Conservation (phyloP, 2,797 vertebrate genomes). For the Alca torda region DNA sequence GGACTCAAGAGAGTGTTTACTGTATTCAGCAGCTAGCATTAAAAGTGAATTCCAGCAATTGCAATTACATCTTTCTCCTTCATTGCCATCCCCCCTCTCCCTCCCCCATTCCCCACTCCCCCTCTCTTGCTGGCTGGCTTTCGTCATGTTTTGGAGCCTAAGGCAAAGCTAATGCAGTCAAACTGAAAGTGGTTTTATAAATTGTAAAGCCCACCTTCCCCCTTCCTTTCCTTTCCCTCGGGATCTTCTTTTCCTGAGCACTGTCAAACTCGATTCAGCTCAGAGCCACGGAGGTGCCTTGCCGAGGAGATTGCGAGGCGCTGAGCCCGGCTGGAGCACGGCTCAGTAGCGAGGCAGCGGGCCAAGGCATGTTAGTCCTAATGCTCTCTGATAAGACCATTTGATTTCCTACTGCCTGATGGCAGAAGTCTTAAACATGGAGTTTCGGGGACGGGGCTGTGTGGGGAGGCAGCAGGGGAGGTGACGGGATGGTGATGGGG, state of each 20-base stretch:
- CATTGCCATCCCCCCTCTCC: neutral
- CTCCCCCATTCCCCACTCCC: neutral
- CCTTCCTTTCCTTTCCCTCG: neutral
- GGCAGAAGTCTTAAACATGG: neutral
- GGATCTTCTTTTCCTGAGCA: slow-evolving; percentile 17
- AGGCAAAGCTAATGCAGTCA: slow-evolving; percentile 67
- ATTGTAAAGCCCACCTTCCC: slow-evolving; percentile 52
- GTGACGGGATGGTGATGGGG: neutral
- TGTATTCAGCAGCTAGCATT: slow-evolving; percentile 55
- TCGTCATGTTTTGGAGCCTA: slow-evolving; percentile 52
- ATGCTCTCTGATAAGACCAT: neutral
- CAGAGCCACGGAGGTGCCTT: neutral
- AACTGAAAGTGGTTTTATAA: slow-evolving; percentile 59
- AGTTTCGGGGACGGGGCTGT: neutral
- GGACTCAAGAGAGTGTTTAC: slow-evolving; percentile 29
- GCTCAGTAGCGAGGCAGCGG: neutral
- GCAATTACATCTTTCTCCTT: slow-evolving; percentile 57
- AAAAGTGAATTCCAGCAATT: slow-evolving; percentile 68
- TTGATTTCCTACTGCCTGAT: neutral
- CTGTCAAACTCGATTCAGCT: slow-evolving; percentile 47
- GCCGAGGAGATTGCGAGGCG: neutral
- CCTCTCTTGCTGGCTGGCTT: neutral
- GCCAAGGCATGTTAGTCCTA: neutral
- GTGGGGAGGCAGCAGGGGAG: fast-evolving
- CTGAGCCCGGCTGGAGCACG: neutral